phyloP scores from a whole-genome alignment of 2,797 vertebrate genomes.

The Capromys pilorides region DNA sequence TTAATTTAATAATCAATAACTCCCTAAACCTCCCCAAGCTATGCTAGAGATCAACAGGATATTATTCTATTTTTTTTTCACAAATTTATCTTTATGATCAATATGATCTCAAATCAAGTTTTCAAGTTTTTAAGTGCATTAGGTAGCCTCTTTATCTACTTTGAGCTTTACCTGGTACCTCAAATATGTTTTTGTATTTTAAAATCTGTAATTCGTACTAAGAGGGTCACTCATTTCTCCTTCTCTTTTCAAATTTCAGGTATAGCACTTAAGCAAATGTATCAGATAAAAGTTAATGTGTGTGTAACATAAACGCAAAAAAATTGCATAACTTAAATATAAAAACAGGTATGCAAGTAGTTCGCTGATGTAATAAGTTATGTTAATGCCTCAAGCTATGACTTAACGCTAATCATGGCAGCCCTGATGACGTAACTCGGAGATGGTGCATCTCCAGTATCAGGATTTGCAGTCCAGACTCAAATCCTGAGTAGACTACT shows the following conservation, averaged over 20 bases:
- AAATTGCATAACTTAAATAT: not conserved
- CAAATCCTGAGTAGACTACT: not conserved
- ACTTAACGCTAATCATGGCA: not conserved
- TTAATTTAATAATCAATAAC: not conserved
- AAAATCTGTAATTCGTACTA: not conserved
- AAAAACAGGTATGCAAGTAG: not conserved
- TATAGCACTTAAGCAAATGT: not conserved
- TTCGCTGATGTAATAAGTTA: not conserved
- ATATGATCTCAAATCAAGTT: not conserved
- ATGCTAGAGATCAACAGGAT: not conserved
- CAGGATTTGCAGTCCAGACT: not conserved
- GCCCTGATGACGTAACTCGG: not conserved
- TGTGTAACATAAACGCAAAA: not conserved
- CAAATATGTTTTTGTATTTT: conserved; percentile 9
- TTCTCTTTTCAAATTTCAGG: not conserved
- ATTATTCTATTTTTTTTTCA: not conserved
- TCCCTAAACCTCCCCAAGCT: not conserved
- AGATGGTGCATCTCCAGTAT: not conserved
- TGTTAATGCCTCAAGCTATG: not conserved
- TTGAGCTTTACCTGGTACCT: not conserved
- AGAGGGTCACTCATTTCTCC: not conserved
- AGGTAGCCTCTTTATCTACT: not conserved
- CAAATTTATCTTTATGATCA: not conserved
- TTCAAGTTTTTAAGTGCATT: not conserved
- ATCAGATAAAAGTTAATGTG: not conserved